Conservation (phyloP, 2,113 vertebrate genomes). For the Osmerus eperlanus region DNA sequence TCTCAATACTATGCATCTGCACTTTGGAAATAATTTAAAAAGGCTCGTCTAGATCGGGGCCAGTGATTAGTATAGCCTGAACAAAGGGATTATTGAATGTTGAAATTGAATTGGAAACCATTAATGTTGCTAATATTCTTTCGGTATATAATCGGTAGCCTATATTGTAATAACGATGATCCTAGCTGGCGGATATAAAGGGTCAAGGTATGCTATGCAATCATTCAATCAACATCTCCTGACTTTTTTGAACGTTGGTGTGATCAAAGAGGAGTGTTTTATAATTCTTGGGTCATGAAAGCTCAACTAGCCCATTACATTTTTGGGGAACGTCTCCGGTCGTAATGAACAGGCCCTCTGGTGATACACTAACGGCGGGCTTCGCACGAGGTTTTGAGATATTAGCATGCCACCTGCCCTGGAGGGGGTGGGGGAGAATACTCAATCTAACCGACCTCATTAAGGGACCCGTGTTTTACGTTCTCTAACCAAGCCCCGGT, state of each 20-base stretch:
- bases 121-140: constrained; percentile 25
- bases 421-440: constrained; percentile 49
- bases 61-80: constrained; percentile 4
- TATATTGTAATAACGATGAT: too few relatives aligned
- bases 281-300: background rate
- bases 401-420: constrained; percentile 47
- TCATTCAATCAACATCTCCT: background rate
- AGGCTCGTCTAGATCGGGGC: constrained; percentile 12
- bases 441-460: constrained; percentile 66
- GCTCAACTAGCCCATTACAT: background rate
- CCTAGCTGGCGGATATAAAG: too few relatives aligned
- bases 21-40: constrained; percentile 36
- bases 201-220: too few relatives aligned
- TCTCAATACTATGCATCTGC: background rate
- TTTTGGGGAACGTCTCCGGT: background rate
- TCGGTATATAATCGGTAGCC: background rate
- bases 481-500: constrained; percentile 31
- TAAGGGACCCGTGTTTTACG: constrained; percentile 55
- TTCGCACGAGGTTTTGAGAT: constrained; percentile 32
- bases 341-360: constrained; percentile 4
- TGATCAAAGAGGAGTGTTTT: background rate
- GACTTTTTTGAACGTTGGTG: background rate
- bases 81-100: constrained; percentile 25
- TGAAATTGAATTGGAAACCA: background rate
- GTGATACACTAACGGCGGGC: background rate